Evolutionary conservation across 2,888 invertebrate species (phyloP).

Genomic region (Drosophila phalerata): DNA sequence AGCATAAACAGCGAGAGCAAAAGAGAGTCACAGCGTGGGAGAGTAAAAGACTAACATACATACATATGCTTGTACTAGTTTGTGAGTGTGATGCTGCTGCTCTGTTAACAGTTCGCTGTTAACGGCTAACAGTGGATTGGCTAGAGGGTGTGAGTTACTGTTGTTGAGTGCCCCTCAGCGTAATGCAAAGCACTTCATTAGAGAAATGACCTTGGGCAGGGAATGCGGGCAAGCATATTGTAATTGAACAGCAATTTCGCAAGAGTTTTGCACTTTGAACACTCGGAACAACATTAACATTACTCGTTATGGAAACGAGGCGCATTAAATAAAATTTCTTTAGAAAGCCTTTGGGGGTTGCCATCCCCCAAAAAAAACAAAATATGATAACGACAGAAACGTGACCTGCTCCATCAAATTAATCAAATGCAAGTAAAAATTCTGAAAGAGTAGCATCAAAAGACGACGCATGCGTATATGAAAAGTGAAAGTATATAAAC

Average conservation of each 20-base stretch:
- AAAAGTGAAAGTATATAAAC: constrained; percentile 73
- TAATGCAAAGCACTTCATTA: constrained; percentile 52
- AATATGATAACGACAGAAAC: constrained; percentile 40
- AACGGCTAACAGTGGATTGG: constrained; percentile 33
- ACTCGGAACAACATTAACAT: constrained; percentile 35
- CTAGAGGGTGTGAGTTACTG: background rate
- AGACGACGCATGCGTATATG: constrained; percentile 63
- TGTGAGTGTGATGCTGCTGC: constrained; percentile 32
- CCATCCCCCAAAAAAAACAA: constrained; percentile 14
- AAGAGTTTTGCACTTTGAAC: constrained; percentile 17
- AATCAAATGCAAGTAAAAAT: constrained; percentile 24
- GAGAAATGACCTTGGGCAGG: constrained; percentile 39
- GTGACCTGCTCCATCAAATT: constrained; percentile 36
- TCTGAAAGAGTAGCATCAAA: constrained; percentile 7
- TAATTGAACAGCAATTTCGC: constrained; percentile 47
- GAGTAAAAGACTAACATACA: constrained; percentile 16
- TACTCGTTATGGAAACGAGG: constrained; percentile 12
- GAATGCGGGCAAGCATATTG: constrained; percentile 20
- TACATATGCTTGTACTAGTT: background rate
- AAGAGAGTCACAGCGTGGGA: constrained; percentile 17
- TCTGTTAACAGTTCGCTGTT: constrained; percentile 54
- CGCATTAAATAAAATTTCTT: constrained; percentile 26
- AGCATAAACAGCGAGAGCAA: constrained; percentile 12
- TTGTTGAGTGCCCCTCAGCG: constrained; percentile 35
- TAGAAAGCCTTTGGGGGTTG: background rate